Conservation (phyloP, 1,140 invertebrate genomes). For the Plectrocnemia conspersa region DNA sequence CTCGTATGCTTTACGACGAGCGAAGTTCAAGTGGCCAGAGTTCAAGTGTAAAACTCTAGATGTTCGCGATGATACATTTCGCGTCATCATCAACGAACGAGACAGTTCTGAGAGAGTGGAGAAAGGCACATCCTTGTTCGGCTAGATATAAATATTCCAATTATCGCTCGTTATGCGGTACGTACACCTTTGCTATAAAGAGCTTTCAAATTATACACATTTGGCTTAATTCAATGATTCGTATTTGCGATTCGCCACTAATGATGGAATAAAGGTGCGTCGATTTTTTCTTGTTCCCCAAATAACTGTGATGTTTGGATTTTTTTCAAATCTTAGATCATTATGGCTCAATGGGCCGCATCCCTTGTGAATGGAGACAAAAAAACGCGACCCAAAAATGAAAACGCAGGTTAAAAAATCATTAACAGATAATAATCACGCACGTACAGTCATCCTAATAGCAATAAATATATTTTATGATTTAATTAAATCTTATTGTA, state of each 20-base stretch:
- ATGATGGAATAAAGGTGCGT: neutral
- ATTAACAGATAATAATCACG: constrained; percentile 36
- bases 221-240: neutral
- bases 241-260: neutral
- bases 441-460: no score
- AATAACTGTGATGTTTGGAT: neutral
- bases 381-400: constrained; percentile 29
- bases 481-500: no score
- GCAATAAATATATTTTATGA: no score
- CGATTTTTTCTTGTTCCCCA: neutral
- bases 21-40: constrained; percentile 1
- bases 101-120: neutral
- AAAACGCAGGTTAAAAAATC: constrained; percentile 35
- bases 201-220: neutral
- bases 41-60: neutral
- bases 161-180: no score
- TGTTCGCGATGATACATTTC: neutral
- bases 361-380: constrained; percentile 31
- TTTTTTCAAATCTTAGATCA: constrained; percentile 20
- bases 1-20: no score
- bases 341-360: constrained; percentile 34
- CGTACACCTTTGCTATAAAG: neutral
- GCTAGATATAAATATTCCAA: no score
- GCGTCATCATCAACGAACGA: neutral
- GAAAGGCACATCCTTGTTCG: neutral